Conservation (phyloP, 2,797 vertebrate species). For the Margarornis squamiger region DNA sequence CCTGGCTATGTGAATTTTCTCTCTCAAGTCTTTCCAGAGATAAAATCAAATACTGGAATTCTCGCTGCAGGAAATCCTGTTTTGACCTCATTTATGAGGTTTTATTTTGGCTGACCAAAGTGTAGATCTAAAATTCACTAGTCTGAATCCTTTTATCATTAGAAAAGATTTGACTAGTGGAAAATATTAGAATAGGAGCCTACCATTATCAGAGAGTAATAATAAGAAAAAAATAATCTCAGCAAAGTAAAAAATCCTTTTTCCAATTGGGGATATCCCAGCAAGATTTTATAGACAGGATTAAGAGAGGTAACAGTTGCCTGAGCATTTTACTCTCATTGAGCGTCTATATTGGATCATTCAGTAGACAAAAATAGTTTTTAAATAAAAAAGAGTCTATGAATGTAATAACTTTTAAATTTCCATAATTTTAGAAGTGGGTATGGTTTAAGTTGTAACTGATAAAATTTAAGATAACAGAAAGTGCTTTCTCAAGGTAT, state of each 20-base stretch:
- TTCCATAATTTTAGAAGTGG: background rate
- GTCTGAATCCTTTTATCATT: conserved; percentile 42
- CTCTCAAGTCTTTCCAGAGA: background rate
- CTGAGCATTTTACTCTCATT: background rate
- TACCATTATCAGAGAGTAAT: background rate
- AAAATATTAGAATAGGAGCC: background rate
- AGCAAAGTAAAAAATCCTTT: conserved; percentile 37
- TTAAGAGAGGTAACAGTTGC: background rate
- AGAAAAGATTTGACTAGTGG: background rate
- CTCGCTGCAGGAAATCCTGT: background rate
- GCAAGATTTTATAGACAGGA: background rate
- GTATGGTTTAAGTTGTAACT: background rate
- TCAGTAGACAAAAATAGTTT: background rate
- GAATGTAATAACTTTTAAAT: background rate
- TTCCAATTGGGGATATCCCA: conserved; percentile 35
- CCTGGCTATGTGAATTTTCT: background rate
- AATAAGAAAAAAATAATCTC: conserved; percentile 38
- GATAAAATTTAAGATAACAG: background rate
- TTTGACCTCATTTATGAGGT: background rate
- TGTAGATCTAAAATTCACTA: background rate
- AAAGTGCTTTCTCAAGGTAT: background rate
- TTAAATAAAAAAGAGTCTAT: background rate
- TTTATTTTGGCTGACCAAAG: conserved; percentile 9
- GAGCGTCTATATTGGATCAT: background rate
- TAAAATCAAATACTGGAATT: background rate